These are phyloP conservation scores for Artemia sp. DNA, from an alignment of 2,888 invertebrate genomes.

Conservation along the genomic window DNA sequence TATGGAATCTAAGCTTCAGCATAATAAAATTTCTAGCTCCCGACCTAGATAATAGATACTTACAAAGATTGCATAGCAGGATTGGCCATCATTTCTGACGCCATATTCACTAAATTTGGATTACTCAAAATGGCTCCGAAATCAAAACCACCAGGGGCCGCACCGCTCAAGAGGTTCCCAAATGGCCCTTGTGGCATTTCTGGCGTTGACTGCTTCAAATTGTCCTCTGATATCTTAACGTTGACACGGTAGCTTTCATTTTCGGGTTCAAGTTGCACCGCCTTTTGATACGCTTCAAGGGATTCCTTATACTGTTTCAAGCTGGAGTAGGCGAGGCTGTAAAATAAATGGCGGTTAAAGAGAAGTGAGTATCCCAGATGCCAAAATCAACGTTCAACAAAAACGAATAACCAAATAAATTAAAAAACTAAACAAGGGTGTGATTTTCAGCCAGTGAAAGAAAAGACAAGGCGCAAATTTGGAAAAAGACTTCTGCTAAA, in stretches of 20 bases:
- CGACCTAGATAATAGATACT: slow-evolving; percentile 25
- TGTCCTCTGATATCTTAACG: slow-evolving; percentile 61
- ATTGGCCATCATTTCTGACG: slow-evolving; percentile 63
- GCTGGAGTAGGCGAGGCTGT: slow-evolving; percentile 58
- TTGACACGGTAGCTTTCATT: slow-evolving; percentile 80
- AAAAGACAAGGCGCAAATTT: too few species aligned
- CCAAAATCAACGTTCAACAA: too few species aligned
- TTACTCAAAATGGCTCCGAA: slow-evolving; percentile 53
- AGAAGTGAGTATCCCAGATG: too few species aligned
- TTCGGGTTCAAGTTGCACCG: slow-evolving; percentile 72
- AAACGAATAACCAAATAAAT: background rate
- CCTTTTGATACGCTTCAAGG: slow-evolving; percentile 64
- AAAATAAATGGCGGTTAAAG: slow-evolving; percentile 21
- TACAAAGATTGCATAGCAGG: slow-evolving; percentile 60
- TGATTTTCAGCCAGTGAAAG: background rate
- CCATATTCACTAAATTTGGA: slow-evolving; percentile 62
- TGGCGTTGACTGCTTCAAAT: slow-evolving; percentile 30
- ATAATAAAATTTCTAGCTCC: too few species aligned
- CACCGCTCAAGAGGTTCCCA: slow-evolving; percentile 20
- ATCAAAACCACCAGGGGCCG: slow-evolving; percentile 34
- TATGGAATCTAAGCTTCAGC: too few species aligned
- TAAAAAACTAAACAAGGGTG: slow-evolving; percentile 10
- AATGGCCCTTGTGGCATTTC: slow-evolving; percentile 16
- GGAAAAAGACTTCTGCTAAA: too few species aligned
- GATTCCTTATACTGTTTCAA: slow-evolving; percentile 67